Evolutionary conservation across 2,797 vertebrate species (phyloP), one percentile per base, ranked within the genome.

Genomic region (Glossophaga mutica): DNA sequence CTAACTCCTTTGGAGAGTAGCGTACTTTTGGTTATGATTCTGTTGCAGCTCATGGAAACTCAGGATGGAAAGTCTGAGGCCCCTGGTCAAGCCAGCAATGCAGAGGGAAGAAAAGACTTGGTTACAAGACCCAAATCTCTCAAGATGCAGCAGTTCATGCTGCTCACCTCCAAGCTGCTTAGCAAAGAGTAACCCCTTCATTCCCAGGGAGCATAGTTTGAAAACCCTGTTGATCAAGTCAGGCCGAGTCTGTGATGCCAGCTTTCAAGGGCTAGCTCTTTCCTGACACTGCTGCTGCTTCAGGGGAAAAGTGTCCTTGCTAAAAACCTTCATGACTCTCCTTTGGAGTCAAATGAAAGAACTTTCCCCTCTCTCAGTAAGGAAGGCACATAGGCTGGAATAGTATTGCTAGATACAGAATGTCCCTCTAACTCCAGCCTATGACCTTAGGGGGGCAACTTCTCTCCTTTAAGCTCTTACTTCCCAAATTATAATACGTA

Each of bases 81-180:
- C 21, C n/a, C 9, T 44, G 12, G 82, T 93, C 95, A 94, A 94
- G 83, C 44, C 57, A 85, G 93, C 73, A 89, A 85, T 11, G 57
- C 67, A 94, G 97, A 95, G 77, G 89, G 37, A 94, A 96, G 44
- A 73, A 59, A n/a, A 59, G 9, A 85, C 68, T 78, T 88, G 26
- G 52, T 78, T 74, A 93, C 68, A 44, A 91, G 79, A 42, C 91
- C 42, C 37, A 73, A 91, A 79, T 48, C 78, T 85, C 0, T 87
- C 46, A 71, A 85, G 83, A 86, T 88, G 34, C 93, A 70, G 24
- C 24, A 34, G 3, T 76, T 65, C 29, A 3, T 21, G 24, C 32
- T 76, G 71, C 22, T 74, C 55, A 73, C 70, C 39, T 26, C 39
- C 55, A 81, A 86, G 9, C 42, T 24, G 8, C n/a, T 68, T 42